Percentiles rank a stretch among this genome's conserved stretches.
Conservation (phyloP, 2,888 invertebrate species). For the Eupithecia vulgata region DNA sequence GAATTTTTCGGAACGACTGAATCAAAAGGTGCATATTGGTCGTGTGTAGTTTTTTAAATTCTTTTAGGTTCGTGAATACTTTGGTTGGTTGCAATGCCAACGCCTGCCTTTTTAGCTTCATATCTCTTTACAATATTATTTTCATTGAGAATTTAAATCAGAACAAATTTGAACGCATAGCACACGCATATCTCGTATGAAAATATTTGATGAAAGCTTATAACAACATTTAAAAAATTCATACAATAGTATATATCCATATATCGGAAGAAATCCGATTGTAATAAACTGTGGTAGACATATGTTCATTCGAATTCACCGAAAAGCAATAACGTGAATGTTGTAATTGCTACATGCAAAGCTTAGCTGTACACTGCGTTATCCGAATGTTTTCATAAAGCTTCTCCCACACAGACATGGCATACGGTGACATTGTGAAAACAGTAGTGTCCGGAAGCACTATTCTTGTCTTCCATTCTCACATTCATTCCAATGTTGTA, state of each 20-base stretch:
- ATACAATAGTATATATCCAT: conserved; percentile 5
- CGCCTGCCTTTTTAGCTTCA: background rate
- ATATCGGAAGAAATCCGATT: conserved; percentile 18
- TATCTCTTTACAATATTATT: background rate
- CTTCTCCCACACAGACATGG: background rate
- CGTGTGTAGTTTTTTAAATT: background rate
- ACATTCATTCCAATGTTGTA: no score
- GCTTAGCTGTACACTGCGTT: background rate
- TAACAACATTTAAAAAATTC: conserved; percentile 15
- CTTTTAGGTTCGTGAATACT: background rate
- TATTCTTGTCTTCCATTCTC: no score
- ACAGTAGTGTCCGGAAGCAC: background rate
- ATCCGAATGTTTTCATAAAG: background rate
- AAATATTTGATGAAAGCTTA: background rate
- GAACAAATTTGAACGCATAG: background rate
- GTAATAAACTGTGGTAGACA: conserved; percentile 10
- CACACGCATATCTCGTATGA: background rate
- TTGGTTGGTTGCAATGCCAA: background rate
- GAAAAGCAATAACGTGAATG: background rate
- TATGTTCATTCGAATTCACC: background rate
- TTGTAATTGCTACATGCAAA: background rate
- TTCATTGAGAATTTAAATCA: background rate
- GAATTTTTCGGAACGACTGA: background rate
- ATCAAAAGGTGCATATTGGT: background rate
- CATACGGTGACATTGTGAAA: background rate